A percentile compares a stretch with the other conserved stretches of the same genome.
phyloP scores from a whole-genome alignment of 2,888 invertebrate genomes.

The Dryomyza anilis region DNA sequence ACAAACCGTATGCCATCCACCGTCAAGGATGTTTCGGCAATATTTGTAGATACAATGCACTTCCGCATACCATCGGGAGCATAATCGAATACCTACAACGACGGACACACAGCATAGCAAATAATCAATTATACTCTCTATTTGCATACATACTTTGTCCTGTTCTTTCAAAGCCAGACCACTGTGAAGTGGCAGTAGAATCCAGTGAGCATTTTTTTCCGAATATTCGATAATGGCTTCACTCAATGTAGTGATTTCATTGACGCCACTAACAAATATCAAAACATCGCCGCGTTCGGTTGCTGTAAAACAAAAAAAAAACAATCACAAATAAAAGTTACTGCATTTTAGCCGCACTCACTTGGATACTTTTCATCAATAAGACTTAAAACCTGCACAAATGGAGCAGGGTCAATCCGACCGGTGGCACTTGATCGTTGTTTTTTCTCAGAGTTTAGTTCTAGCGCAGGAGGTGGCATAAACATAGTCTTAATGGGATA shows the following conservation, averaged over 20 bases:
- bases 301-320: conserved; percentile 56
- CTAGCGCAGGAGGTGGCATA: conserved; percentile 68
- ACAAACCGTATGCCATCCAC: conserved; percentile 98
- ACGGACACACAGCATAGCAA: background rate
- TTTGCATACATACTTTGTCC: conserved; percentile 77
- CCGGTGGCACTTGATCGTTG: conserved; percentile 66
- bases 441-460: conserved; percentile 62
- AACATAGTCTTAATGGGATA: conserved; percentile 92
- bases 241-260: conserved; percentile 86
- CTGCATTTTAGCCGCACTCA: conserved; percentile 36
- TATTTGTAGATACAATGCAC: conserved; percentile 97
- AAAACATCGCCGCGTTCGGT: conserved; percentile 91
- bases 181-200: conserved; percentile 90
- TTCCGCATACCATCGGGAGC: conserved; percentile 93
- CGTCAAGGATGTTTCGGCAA: conserved; percentile 98
- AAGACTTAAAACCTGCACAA: conserved; percentile 87
- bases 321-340: background rate
- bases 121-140: background rate
- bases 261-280: conserved; percentile 93
- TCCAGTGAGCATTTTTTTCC: conserved; percentile 79
- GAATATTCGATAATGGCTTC: conserved; percentile 86
- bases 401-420: conserved; percentile 90
- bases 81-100: conserved; percentile 82
- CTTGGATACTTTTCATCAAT: conserved; percentile 86
- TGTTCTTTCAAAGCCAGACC: conserved; percentile 92